Base-by-base conservation (phyloP, 2,113 vertebrate genomes). In the Raja brachyura region DNA sequence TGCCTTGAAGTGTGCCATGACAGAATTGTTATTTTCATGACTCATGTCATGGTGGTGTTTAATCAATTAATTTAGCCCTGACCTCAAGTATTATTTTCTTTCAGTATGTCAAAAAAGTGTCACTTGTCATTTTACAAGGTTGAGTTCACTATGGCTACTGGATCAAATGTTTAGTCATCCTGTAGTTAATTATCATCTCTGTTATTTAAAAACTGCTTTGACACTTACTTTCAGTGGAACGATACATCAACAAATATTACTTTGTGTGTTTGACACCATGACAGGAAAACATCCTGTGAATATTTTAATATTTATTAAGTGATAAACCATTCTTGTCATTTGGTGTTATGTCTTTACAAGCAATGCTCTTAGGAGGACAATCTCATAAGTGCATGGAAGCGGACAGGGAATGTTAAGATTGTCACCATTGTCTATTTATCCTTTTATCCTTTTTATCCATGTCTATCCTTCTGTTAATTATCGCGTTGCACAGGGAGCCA, bases 11-110 rank as follows among this genome's bases (percentile, higher is more conserved):
- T 18, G 13, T 86, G n/a, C 18, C 28, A 88, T 88, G 59, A 18
- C n/a, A n/a, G 83, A 88, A 16, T n/a, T 61, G 28, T 18, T 88
- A 28, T 88, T 63, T 88, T 88, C 56, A 88, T 88, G 83, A 88
- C 14, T 61, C 56, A 61, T 61, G 54, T 85, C 25, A 85, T 85
- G 18, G n/a, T 63, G 56, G 83, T 31, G 1, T 16, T 88, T 66
- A 28, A n/a, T 88, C 59, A 88, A 63, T 88, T 66, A 88, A 88
- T 88, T 66, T 88, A 88, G 3, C 31, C 28, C 83, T 33, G 28
- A 88, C 59, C 6, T 18, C 6, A 31, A 61, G 83, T 88, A 61
- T 73, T 73, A 31, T 63, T 88, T 5, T 63, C 7, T n/a, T 28
- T 88, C 25, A 16, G 81, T 61, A 28, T 31, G 28, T 31, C 59